Percentiles rank a stretch among this genome's conserved stretches.
Evolutionary conservation across 2,113 vertebrate genomes (phyloP).

Genomic region (Actinemys pallida): DNA sequence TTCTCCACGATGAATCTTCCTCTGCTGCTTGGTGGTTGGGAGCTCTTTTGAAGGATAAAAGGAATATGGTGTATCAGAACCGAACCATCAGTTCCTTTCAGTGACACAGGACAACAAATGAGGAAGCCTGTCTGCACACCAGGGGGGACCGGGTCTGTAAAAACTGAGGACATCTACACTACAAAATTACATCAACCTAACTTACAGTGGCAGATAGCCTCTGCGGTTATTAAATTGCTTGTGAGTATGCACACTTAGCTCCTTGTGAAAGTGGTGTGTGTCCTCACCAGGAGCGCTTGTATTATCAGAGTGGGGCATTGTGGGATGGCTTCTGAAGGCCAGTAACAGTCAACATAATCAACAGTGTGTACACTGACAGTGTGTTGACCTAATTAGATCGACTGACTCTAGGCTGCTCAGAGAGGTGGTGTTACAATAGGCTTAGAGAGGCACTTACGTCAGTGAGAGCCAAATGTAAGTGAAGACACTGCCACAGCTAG

Average conservation of each 20-base stretch:
- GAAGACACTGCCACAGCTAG: too few species aligned
- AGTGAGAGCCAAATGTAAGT: background rate
- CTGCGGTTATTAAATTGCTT: background rate
- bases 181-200: too few species aligned
- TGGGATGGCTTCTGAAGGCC: background rate
- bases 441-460: background rate
- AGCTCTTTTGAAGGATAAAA: too few species aligned
- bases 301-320: background rate
- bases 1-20: too few species aligned
- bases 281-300: background rate
- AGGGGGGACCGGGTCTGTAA: background rate
- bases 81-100: too few species aligned
- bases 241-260: background rate
- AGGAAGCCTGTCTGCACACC: background rate
- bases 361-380: background rate
- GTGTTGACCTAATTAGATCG: background rate
- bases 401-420: background rate
- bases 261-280: accelerated
- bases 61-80: too few species aligned
- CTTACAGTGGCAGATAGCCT: too few species aligned
- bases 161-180: background rate
- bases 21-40: too few species aligned
- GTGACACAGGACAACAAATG: background rate
- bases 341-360: background rate
- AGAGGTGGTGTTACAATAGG: background rate